A percentile compares a stretch with the other conserved stretches of the same genome.
Conservation (phyloP, 2,888 invertebrate genomes). For the Eupithecia vulgata region DNA sequence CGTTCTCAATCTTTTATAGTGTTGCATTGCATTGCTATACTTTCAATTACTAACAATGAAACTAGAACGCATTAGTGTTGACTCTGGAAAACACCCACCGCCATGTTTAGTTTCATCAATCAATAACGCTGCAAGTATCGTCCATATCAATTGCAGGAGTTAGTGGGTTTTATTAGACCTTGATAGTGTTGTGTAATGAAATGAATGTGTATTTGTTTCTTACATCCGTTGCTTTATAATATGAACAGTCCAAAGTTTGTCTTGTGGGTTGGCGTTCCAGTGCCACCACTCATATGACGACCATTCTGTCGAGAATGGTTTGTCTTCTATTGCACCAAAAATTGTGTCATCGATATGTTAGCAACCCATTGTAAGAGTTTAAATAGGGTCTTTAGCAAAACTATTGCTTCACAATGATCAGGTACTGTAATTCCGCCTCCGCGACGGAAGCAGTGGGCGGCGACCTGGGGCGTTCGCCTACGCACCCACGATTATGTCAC, state of each 20-base stretch:
- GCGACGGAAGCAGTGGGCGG: conserved; percentile 80
- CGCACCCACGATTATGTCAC: conserved; percentile 74
- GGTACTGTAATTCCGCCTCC: conserved; percentile 74
- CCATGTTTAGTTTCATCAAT: conserved; percentile 56
- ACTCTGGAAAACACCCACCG: conserved; percentile 59
- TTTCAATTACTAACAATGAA: conserved; percentile 47
- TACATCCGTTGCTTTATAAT: neutral
- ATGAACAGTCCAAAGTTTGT: neutral
- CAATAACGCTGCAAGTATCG: conserved; percentile 55
- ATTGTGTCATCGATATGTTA: conserved; percentile 20
- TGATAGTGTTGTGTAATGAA: conserved; percentile 20
- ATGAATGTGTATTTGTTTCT: neutral
- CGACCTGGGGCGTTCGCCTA: conserved; percentile 68
- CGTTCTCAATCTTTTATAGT: conserved; percentile 30
- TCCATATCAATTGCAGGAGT: conserved; percentile 49
- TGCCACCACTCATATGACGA: too few relatives aligned
- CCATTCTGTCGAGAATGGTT: neutral
- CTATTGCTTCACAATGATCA: conserved; percentile 70
- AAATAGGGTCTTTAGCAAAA: conserved; percentile 47
- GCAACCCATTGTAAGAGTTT: conserved; percentile 33
- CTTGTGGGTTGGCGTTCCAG: neutral
- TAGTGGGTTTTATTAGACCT: conserved; percentile 41
- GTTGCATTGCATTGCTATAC: conserved; percentile 35
- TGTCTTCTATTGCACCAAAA: neutral
- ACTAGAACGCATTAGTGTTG: conserved; percentile 57